Percentiles rank a stretch among this genome's conserved stretches.
Conservation (phyloP, 1,140 invertebrate species). For the Myzus persicae region DNA sequence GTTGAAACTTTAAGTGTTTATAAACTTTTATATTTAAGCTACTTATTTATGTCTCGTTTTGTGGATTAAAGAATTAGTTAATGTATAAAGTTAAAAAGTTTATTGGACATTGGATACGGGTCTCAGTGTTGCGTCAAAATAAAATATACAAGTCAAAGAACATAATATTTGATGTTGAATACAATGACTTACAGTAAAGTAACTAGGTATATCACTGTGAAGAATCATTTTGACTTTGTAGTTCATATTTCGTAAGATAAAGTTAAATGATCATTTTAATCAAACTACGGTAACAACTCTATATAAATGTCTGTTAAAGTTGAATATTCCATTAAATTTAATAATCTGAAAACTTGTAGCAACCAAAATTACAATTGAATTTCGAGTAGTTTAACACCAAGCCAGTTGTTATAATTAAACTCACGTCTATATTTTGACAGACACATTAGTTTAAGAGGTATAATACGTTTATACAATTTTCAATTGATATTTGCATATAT, state of each 20-base stretch:
- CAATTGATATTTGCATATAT: background rate
- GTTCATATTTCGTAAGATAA: background rate
- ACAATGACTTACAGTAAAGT: background rate
- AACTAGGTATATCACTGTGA: background rate
- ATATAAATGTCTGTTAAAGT: conserved; percentile 6
- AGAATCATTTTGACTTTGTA: background rate
- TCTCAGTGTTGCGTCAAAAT: background rate
- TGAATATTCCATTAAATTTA: conserved; percentile 25
- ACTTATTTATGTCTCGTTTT: conserved; percentile 39
- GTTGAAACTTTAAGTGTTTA: conserved; percentile 43
- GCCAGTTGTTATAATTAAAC: conserved; percentile 15
- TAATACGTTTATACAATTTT: background rate
- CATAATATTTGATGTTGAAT: background rate
- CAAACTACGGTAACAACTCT: background rate
- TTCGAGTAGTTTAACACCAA: conserved; percentile 15
- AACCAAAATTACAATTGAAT: background rate
- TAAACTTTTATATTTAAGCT: conserved; percentile 36
- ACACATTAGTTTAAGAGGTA: background rate
- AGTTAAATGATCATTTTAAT: background rate
- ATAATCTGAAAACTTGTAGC: conserved; percentile 39
- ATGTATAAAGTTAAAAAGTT: conserved; percentile 22
- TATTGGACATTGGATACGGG: background rate
- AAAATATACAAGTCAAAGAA: background rate
- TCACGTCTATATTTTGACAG: background rate
- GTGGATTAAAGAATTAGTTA: background rate